phyloP scores from a whole-genome alignment of 2,888 invertebrate genomes.

The Nipponacmea schrenckii region DNA sequence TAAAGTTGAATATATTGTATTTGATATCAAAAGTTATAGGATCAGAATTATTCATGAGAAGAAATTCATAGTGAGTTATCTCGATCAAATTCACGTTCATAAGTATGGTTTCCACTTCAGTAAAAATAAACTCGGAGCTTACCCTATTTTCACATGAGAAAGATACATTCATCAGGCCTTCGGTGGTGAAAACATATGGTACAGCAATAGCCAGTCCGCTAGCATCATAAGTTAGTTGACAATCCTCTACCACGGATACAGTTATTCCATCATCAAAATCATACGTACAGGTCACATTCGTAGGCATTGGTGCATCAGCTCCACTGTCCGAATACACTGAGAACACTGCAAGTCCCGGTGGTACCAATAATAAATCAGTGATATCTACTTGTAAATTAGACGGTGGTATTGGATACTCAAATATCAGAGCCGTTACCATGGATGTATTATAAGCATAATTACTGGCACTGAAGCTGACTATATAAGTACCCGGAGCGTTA shows the following conservation, averaged over 20 bases:
- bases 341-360: background rate
- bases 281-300: background rate
- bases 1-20: background rate
- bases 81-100: background rate
- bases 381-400: background rate
- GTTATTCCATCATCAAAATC: background rate
- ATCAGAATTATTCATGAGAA: background rate
- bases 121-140: background rate
- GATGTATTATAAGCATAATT: background rate
- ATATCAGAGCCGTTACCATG: background rate
- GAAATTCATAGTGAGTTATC: background rate
- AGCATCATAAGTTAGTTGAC: background rate
- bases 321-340: background rate
- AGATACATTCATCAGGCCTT: background rate
- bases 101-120: background rate
- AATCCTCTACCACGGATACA: background rate
- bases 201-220: background rate
- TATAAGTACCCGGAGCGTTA: background rate
- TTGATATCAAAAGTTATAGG: background rate
- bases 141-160: background rate
- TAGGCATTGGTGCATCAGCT: background rate
- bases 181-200: background rate
- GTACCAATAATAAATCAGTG: background rate
- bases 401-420: slow-evolving; percentile 1
- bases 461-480: background rate